Base-by-base conservation (phyloP, 1,140 invertebrate genomes). In the Eriocheir sinensis region DNA sequence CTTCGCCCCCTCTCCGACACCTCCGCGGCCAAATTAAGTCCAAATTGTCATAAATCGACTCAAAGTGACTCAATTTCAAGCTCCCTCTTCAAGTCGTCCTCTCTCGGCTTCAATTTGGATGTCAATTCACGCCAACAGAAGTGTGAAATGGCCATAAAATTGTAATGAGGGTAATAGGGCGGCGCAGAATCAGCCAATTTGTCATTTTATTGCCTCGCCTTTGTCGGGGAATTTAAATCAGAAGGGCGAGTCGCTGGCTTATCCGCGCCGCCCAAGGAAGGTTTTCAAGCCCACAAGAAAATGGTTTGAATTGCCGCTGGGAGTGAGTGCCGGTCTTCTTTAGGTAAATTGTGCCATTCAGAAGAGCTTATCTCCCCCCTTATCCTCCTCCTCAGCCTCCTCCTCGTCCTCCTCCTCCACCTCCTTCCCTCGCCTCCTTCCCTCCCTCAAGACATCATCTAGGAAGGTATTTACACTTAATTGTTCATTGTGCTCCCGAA, bases 11-110 rank as follows among this genome's bases (percentile, higher is more conserved):
- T 44, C 34, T 27, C 40, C 60, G 30, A 81, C 81, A 44, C 21
- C 40, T 9, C 80, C 12, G 2, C 60, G 17, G 38, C 38, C 89
- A 94, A 94, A 94, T 94, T 94, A 94, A 94, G 72, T 92, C 89
- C 41, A 94, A 94, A 94, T 94, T 92, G 93, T 86, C 93, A 94
- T 85, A 94, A 94, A 94, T 94, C 92, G 94, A 94, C 90, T 92
- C 89, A 92, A 94, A 94, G 90, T 94, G 94, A 92, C 83, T 94
- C 94, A 91, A 94, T 94, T 94, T 88, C 83, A 94, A 30, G 81
- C 94, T 53, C 60, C 89, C 90, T 86, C 89, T 92, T 90, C 44
- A 85, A 91, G 81, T 85, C 48, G 36, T 79, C 48, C 34, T 86
- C 53, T 85, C 80, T n/a, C 89, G 27, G n/a, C 83, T 38, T 88